Evolutionary conservation across 2,797 vertebrate genomes (phyloP).

Genomic region (Rhynchotus rufescens): DNA sequence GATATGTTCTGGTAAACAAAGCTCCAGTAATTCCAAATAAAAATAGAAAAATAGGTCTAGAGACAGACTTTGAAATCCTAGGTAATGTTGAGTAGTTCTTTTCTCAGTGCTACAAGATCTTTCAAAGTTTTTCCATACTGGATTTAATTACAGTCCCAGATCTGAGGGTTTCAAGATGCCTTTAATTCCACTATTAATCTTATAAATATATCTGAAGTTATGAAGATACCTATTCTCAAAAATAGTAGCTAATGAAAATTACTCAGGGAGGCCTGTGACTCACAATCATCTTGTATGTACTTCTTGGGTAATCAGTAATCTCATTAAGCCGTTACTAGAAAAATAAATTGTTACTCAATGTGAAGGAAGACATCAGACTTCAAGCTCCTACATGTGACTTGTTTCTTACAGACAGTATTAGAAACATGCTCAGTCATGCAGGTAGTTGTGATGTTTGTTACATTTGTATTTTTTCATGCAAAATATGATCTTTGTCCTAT

Average conservation of each 20-base stretch:
- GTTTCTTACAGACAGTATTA: neutral
- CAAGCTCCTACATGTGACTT: neutral
- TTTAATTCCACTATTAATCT: constrained; percentile 28
- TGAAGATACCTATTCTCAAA: constrained; percentile 26
- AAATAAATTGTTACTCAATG: neutral
- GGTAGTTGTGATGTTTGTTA: neutral
- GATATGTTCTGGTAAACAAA: neutral
- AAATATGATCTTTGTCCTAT: neutral
- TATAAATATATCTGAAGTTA: constrained; percentile 23
- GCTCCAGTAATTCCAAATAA: neutral
- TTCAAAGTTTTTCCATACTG: constrained; percentile 1
- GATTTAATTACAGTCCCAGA: neutral
- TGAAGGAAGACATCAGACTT: neutral
- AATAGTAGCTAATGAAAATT: constrained; percentile 22
- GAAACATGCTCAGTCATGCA: neutral
- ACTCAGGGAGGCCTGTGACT: constrained; percentile 23
- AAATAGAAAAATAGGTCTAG: neutral
- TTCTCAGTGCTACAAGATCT: neutral
- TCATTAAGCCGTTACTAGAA: constrained; percentile 17
- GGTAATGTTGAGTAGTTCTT: neutral
- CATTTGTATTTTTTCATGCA: neutral
- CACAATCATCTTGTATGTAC: neutral
- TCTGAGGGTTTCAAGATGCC: neutral
- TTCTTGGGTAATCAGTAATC: neutral
- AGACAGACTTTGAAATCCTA: neutral